Evolutionary conservation across 1,140 invertebrate species (phyloP).

Genomic region (Apis cerana): DNA sequence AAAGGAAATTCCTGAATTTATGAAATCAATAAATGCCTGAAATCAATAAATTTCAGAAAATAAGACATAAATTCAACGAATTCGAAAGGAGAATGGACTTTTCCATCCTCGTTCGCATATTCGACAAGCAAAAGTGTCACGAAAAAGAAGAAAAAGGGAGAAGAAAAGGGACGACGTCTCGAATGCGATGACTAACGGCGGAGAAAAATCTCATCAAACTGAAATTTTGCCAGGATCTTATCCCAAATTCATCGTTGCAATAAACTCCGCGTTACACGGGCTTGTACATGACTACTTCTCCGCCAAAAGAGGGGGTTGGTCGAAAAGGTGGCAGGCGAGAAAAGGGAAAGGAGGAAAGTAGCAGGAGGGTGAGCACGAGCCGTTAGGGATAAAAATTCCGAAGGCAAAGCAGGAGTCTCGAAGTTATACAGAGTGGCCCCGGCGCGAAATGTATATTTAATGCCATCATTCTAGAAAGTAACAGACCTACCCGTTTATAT

Average conservation of each 20-base stretch:
- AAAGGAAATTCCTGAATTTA: too few relatives aligned
- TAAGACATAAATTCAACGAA: slow-evolving; percentile 5
- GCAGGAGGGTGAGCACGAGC: slow-evolving; percentile 1
- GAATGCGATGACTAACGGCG: slow-evolving; percentile 10
- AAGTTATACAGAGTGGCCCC: slow-evolving; percentile 50
- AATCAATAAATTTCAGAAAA: too few relatives aligned
- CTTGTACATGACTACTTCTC: slow-evolving; percentile 48
- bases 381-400: slow-evolving; percentile 55
- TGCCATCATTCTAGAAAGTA: slow-evolving; percentile 68
- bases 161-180: background rate
- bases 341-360: slow-evolving; percentile 25
- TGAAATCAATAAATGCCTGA: too few relatives aligned
- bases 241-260: slow-evolving; percentile 72
- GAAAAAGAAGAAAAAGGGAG: background rate
- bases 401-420: slow-evolving; percentile 34
- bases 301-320: background rate
- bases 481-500: slow-evolving; percentile 64
- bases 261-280: slow-evolving; percentile 67
- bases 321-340: background rate
- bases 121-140: slow-evolving; percentile 19
- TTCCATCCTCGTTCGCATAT: background rate
- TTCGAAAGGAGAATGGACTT: background rate
- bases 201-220: slow-evolving; percentile 65
- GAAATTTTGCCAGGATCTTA: slow-evolving; percentile 68
- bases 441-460: slow-evolving; percentile 68